Percentiles rank a stretch among this genome's conserved stretches.
Conservation (phyloP, 2,888 invertebrate species). For the Macrophya annulata region DNA sequence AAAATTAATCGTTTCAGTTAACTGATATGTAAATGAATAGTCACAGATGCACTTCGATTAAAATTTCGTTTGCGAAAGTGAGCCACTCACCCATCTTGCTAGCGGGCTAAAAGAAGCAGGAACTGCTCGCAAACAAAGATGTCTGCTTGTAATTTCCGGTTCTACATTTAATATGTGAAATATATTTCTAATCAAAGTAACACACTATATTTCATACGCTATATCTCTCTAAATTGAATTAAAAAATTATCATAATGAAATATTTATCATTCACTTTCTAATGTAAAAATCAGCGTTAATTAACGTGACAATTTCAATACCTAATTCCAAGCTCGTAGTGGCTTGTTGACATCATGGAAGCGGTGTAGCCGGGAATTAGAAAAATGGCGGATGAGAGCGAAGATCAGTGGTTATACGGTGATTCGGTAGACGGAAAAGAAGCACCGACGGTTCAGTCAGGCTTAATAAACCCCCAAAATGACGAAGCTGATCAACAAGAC, state of each 20-base stretch:
- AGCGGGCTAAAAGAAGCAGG: constrained; percentile 68
- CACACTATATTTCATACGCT: background rate
- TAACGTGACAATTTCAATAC: background rate
- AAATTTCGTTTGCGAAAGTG: constrained; percentile 60
- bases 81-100: constrained; percentile 74
- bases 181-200: background rate
- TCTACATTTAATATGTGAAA: background rate
- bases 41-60: constrained; percentile 69
- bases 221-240: background rate
- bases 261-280: background rate
- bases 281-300: background rate
- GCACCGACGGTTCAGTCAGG: constrained; percentile 69
- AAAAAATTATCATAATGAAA: background rate
- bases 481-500: constrained; percentile 71
- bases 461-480: constrained; percentile 71
- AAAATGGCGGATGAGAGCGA: constrained; percentile 89
- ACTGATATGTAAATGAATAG: constrained; percentile 52
- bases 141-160: constrained; percentile 30
- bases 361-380: constrained; percentile 54
- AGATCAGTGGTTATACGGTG: constrained; percentile 94
- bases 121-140: constrained; percentile 53
- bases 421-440: constrained; percentile 82
- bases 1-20: constrained; percentile 24
- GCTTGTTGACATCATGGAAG: constrained; percentile 52
- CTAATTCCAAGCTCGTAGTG: background rate